These are phyloP conservation scores for Koerneria pararmatus DNA, from an alignment of 2,888 invertebrate genomes.

Conservation along the genomic window DNA sequence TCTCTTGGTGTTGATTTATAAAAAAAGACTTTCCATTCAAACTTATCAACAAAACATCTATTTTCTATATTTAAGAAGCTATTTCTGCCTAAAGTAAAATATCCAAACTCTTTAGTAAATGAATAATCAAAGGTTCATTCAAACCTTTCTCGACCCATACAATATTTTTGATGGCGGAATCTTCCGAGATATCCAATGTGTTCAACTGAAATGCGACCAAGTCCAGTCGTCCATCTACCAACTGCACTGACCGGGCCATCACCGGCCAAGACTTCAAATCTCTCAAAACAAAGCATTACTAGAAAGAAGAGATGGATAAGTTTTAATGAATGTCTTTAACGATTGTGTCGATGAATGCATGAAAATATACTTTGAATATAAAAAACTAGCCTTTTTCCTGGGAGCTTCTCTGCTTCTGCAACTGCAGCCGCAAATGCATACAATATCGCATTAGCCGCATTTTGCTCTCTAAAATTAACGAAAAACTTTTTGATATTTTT, in stretches of 20 bases:
- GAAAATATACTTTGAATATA: neutral
- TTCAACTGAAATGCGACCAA: constrained; percentile 55
- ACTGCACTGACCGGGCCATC: constrained; percentile 49
- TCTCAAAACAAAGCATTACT: neutral
- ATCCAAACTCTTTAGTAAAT: too few relatives aligned
- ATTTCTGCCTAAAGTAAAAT: too few relatives aligned
- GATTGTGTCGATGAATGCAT: neutral
- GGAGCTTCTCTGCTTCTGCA: constrained; percentile 41
- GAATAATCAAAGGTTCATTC: too few relatives aligned
- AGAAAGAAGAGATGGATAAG: neutral
- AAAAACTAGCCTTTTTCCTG: neutral
- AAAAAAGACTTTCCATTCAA: too few relatives aligned
- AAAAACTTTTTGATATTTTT: too few relatives aligned
- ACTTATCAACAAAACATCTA: neutral
- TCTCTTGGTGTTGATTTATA: too few relatives aligned
- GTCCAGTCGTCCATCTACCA: constrained; percentile 53
- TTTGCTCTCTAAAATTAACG: constrained; percentile 53
- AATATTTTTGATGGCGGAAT: constrained; percentile 47
- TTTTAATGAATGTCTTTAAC: too few relatives aligned
- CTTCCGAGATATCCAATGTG: constrained; percentile 61
- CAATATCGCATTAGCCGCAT: constrained; percentile 54
- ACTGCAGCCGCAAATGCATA: constrained; percentile 54
- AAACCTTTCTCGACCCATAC: constrained; percentile 55
- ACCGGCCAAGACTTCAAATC: constrained; percentile 22
- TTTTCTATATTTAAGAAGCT: neutral